These are phyloP conservation scores for Sebastes steindachneri DNA, from an alignment of 2,797 vertebrate species.

Conservation along the genomic window DNA sequence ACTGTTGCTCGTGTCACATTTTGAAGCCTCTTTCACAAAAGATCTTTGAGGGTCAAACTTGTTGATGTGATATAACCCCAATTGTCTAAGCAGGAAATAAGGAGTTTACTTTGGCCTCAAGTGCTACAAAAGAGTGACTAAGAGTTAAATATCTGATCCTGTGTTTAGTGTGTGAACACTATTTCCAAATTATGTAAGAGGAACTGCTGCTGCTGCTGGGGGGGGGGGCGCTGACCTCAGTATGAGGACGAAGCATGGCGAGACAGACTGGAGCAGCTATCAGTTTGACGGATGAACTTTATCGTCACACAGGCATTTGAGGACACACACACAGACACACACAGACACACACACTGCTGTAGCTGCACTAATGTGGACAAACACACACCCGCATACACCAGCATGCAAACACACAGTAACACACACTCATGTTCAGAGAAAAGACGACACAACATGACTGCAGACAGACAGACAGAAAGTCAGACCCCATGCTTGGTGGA, in stretches of 20 bases:
- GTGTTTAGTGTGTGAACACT: neutral
- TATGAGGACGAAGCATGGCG: constrained; percentile 25
- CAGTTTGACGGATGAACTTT: constrained; percentile 30
- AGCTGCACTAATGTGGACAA: neutral
- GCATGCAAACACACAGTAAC: neutral
- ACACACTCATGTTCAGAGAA: neutral
- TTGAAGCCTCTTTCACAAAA: neutral
- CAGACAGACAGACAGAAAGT: constrained; percentile 8
- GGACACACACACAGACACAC: constrained; percentile 10
- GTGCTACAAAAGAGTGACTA: neutral
- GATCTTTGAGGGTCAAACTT: neutral
- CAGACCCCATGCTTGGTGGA: neutral
- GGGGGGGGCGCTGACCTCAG: constrained; percentile 24
- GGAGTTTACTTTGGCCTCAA: neutral
- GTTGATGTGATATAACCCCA: neutral
- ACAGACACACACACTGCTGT: neutral
- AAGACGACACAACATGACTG: neutral
- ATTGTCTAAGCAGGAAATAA: neutral
- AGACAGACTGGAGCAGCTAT: constrained; percentile 40
- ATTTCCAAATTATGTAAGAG: constrained; percentile 43
- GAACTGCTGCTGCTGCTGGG: neutral
- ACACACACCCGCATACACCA: neutral
- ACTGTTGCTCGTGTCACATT: neutral
- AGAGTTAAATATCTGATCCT: neutral
- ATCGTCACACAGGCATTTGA: constrained; percentile 18